Base-by-base conservation (phyloP, 2,888 invertebrate genomes). In the Plagodis dolabraria region DNA sequence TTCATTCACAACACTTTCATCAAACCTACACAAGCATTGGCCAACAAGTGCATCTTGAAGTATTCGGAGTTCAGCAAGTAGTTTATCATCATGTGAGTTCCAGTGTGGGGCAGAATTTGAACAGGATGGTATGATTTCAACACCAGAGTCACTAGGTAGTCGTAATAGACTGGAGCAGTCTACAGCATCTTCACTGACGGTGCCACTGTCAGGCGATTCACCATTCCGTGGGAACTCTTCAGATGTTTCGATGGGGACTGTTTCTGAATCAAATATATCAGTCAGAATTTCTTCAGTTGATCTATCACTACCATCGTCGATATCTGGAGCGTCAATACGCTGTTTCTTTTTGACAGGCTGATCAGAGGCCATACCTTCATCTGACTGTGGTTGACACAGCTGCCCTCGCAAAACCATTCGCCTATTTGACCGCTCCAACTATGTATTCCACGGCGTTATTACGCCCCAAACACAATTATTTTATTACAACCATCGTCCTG, bases 281-380 rank as follows among this genome's bases (percentile, higher is more conserved):
- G 86, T 82, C 40, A 90, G 80, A 50, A 86, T 89, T 64, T 93
- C 93, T 61, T 94, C 93, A 33, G 93, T 85, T 54, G 94, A 94
- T 54, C 91, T 89, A 61, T 92, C 93, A 53, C 89, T 86, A 35
- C 82, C 85, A 65, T 94, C 94, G 67, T 94, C 95, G 50, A 93
- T 93, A 64, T 94, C 94, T 8, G 94, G 94, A 7, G 93, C 93
- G 70, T 95, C 95, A 71, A 96, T 95, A 78, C 96, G 94, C 82
- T 96, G 95, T 82, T 97, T 96, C 93, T 97, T 97, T 83, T 96
- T 97, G 74, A 96, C 95, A 70, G 97, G 97, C 90, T 97, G 97
- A 88, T 96, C 96, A 72, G 95, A 95, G 80, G 94, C 95, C 96
- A 96, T 96, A 76, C 89, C 93, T 88, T 91, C 93, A 88, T 92